A percentile compares a stretch with the other conserved stretches of the same genome.
These are phyloP conservation scores for Xestoiulus laeticollis DNA, from an alignment of 2,888 invertebrate genomes.

Conservation along the genomic window DNA sequence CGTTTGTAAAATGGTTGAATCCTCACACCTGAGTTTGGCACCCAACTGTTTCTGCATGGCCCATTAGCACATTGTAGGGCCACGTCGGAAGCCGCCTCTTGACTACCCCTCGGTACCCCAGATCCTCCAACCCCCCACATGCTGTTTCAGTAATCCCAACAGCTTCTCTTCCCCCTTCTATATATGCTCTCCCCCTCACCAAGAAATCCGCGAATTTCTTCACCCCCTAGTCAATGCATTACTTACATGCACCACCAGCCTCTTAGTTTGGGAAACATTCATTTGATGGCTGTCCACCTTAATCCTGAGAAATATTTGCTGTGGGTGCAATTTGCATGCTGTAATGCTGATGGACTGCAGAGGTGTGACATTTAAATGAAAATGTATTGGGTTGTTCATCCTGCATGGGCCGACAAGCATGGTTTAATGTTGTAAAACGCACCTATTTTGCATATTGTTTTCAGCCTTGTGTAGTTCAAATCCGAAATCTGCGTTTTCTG, in stretches of 20 bases:
- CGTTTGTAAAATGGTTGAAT: background rate
- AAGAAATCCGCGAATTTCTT: slow-evolving; percentile 12
- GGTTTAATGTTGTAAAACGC: background rate
- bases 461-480: background rate
- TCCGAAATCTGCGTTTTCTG: background rate
- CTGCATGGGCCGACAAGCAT: background rate
- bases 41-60: slow-evolving; percentile 44
- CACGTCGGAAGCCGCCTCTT: slow-evolving; percentile 5
- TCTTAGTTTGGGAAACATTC: background rate
- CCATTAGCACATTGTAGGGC: slow-evolving; percentile 40
- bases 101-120: background rate
- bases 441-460: background rate
- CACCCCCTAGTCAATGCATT: slow-evolving; percentile 22
- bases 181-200: background rate
- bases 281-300: slow-evolving; percentile 29
- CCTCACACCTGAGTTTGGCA: slow-evolving; percentile 46
- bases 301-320: slow-evolving; percentile 23
- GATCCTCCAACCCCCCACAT: background rate
- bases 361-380: background rate
- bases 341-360: slow-evolving; percentile 23
- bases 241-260: background rate
- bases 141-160: background rate
- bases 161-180: background rate
- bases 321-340: background rate
- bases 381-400: background rate